These are phyloP conservation scores for Aphelocoma coerulescens DNA, from an alignment of 2,113 vertebrate species.

Conservation along the genomic window DNA sequence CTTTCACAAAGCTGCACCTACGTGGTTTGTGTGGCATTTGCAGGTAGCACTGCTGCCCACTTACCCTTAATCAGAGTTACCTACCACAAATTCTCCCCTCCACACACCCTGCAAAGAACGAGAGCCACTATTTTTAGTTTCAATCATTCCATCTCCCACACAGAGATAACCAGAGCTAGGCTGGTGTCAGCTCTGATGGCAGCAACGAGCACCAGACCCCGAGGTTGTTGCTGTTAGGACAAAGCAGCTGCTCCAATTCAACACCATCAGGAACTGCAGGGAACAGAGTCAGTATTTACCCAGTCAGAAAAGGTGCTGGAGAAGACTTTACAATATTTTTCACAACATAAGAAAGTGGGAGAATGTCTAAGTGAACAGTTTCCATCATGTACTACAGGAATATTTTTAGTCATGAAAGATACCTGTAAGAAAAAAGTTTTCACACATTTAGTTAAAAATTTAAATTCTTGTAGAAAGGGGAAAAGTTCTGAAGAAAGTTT, in stretches of 20 bases:
- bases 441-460: background rate
- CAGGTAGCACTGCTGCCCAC: background rate
- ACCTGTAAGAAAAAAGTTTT: background rate
- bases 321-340: background rate
- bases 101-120: background rate
- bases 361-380: background rate
- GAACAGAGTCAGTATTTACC: background rate
- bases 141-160: background rate
- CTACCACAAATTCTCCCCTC: background rate
- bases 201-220: background rate
- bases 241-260: background rate
- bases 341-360: background rate
- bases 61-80: background rate
- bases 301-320: background rate
- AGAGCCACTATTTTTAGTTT: background rate
- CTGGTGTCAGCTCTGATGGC: background rate
- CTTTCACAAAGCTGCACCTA: background rate
- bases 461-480: background rate
- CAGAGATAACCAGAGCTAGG: background rate
- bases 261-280: background rate
- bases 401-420: background rate
- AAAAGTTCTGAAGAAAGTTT: background rate
- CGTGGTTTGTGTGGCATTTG: rapidly evolving
- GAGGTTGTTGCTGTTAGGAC: background rate
- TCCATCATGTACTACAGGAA: background rate